These are phyloP conservation scores for Megalops atlanticus DNA, from an alignment of 2,113 vertebrate species.

Conservation along the genomic window DNA sequence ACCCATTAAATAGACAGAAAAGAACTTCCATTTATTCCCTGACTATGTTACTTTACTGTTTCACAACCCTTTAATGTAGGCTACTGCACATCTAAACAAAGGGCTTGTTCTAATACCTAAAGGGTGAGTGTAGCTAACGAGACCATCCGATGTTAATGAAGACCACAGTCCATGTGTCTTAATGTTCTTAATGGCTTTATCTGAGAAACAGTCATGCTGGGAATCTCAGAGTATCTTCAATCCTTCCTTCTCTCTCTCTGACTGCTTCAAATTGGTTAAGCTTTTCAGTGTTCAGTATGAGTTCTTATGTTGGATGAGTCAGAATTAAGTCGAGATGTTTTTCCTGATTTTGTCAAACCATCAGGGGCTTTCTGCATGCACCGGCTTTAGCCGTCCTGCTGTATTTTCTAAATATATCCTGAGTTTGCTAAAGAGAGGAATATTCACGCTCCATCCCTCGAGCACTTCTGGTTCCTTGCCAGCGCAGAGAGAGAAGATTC, in stretches of 20 bases:
- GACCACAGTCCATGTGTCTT: too few species aligned
- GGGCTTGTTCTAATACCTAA: too few species aligned
- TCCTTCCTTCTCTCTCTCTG: conserved; percentile 37
- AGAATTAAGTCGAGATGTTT: background rate
- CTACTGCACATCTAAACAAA: too few species aligned
- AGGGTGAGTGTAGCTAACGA: too few species aligned
- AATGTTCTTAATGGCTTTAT: too few species aligned
- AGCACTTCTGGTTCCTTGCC: conserved; percentile 57
- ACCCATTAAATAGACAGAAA: too few species aligned
- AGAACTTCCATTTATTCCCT: too few species aligned
- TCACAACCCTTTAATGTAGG: too few species aligned
- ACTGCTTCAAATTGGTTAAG: conserved; percentile 33
- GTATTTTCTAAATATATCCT: conserved; percentile 65
- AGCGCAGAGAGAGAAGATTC: conserved; percentile 70
- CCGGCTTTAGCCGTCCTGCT: conserved; percentile 51
- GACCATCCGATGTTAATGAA: too few species aligned
- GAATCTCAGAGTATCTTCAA: too few species aligned
- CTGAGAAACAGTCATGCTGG: too few species aligned
- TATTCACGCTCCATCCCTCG: conserved; percentile 14
- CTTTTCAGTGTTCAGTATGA: conserved; percentile 48
- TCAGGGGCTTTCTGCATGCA: background rate
- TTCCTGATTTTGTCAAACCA: background rate
- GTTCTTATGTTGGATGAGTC: conserved; percentile 53
- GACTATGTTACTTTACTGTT: too few species aligned
- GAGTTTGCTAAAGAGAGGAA: conserved; percentile 55